Percentiles rank a stretch among this genome's conserved stretches.
Conservation (phyloP, 1,140 invertebrate species). For the Thalassaphorura encarpata region DNA sequence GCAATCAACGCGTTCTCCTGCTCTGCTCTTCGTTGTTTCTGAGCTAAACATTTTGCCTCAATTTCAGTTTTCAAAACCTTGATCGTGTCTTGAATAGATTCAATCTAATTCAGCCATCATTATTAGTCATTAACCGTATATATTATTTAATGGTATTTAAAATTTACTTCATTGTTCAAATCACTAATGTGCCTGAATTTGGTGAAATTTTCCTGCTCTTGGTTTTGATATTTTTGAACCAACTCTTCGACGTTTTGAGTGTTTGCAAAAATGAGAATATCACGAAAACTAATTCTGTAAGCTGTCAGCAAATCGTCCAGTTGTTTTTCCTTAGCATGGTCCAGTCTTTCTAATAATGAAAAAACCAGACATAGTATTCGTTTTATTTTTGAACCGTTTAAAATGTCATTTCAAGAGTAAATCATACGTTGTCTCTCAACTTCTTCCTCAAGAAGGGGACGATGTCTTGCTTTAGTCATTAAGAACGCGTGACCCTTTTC, state of each 20-base stretch:
- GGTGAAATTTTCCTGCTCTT: slow-evolving; percentile 23
- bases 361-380: neutral
- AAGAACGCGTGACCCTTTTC: slow-evolving; percentile 24
- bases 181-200: slow-evolving; percentile 22
- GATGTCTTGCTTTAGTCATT: slow-evolving; percentile 10
- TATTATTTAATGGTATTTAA: neutral
- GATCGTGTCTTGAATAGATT: neutral
- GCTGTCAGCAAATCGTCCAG: slow-evolving; percentile 13
- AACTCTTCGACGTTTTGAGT: slow-evolving; percentile 14
- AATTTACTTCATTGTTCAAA: slow-evolving; percentile 28
- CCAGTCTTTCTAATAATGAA: neutral
- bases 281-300: slow-evolving; percentile 26
- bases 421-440: slow-evolving; percentile 1
- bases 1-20: neutral
- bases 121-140: neutral
- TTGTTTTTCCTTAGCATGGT: slow-evolving; percentile 14
- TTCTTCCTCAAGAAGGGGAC: slow-evolving; percentile 15
- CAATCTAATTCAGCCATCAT: neutral
- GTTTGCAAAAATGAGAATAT: slow-evolving; percentile 14
- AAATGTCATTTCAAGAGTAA: neutral
- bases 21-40: neutral
- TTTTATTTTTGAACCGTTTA: neutral
- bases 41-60: neutral
- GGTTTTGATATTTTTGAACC: slow-evolving; percentile 11
- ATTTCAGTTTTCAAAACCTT: slow-evolving; percentile 7